These are phyloP conservation scores for Piaya cayana DNA, from an alignment of 2,113 vertebrate genomes.

Conservation along the genomic window DNA sequence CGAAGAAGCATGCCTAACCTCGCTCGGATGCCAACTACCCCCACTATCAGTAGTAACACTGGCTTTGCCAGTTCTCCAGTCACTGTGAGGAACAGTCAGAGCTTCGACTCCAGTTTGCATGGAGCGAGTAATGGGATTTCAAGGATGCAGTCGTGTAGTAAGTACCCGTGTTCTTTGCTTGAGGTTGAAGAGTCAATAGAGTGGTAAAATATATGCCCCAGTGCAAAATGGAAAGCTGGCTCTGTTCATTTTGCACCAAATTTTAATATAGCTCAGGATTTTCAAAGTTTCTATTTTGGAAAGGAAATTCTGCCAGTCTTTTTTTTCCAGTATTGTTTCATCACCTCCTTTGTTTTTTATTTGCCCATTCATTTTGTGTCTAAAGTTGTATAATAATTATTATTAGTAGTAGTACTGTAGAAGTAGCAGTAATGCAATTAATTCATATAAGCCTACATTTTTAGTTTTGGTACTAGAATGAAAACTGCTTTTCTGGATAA, in stretches of 20 bases:
- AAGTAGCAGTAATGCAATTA: neutral
- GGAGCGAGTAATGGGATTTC: constrained; percentile 85
- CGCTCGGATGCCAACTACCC: constrained; percentile 84
- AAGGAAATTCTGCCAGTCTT: neutral
- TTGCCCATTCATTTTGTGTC: neutral
- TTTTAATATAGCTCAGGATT: neutral
- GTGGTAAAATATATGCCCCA: neutral
- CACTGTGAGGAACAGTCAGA: constrained; percentile 91
- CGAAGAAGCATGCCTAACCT: constrained; percentile 98
- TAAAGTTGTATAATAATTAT: neutral
- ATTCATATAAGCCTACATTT: neutral
- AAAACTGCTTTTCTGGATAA: neutral
- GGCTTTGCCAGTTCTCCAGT: constrained; percentile 80
- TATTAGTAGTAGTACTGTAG: neutral
- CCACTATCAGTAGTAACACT: constrained; percentile 70
- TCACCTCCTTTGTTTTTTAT: neutral
- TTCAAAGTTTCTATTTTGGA: neutral
- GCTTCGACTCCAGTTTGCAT: constrained; percentile 91
- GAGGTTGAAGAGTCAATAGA: accelerated
- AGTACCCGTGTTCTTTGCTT: constrained; percentile 55
- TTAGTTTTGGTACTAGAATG: neutral
- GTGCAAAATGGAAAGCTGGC: neutral
- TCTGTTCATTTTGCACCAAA: neutral
- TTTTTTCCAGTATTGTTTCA: neutral
- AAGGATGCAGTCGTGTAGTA: constrained; percentile 92